Percentiles rank a stretch among this genome's conserved stretches.
Conservation (phyloP, 2,113 vertebrate species). For the Perca fluviatilis region DNA sequence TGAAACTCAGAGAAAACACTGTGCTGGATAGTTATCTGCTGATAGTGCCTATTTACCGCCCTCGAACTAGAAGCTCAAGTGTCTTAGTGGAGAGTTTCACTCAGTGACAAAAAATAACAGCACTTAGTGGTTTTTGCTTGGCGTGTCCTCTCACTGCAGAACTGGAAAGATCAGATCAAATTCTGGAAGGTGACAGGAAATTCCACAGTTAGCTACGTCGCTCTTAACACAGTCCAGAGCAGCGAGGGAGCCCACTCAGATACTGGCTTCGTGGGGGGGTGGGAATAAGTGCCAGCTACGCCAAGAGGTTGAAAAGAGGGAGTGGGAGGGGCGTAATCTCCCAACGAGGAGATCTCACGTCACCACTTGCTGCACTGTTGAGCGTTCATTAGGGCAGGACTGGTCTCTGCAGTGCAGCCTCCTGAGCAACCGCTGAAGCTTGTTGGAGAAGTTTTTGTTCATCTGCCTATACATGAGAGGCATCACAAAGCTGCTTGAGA, state of each 20-base stretch:
- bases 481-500: constrained; percentile 92
- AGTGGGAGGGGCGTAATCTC: constrained; percentile 1
- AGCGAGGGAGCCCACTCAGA: constrained; percentile 46
- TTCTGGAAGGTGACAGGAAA: constrained; percentile 70
- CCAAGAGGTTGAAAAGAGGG: constrained; percentile 12
- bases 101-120: constrained; percentile 62
- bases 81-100: constrained; percentile 57
- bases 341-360: constrained; percentile 74
- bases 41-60: constrained; percentile 40
- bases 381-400: constrained; percentile 87
- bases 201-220: constrained; percentile 67
- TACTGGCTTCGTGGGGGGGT: constrained; percentile 55
- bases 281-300: constrained; percentile 70
- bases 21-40: constrained; percentile 11
- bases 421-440: constrained; percentile 89
- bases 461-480: constrained; percentile 94
- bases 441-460: constrained; percentile 93
- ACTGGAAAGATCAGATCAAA: constrained; percentile 53
- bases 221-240: constrained; percentile 70
- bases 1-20: not conserved
- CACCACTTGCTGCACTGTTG: constrained; percentile 89
- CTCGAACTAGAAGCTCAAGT: constrained; percentile 48
- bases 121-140: constrained; percentile 83
- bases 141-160: constrained; percentile 53
- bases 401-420: constrained; percentile 88